Base-by-base conservation (phyloP, 2,797 vertebrate genomes). In the Ptychadena robeensis region DNA sequence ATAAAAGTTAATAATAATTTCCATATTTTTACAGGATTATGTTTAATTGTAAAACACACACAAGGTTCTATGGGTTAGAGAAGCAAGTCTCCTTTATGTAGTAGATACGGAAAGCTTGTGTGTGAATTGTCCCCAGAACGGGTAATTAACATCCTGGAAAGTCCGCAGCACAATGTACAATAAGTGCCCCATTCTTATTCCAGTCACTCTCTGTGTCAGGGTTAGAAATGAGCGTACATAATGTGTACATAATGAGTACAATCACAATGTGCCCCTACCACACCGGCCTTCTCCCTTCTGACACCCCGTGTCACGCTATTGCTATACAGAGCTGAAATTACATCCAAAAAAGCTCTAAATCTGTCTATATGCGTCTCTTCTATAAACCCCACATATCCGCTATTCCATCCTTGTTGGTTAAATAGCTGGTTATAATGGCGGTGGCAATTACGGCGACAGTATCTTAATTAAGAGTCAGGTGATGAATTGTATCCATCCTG, bases 131-230 rank as follows among this genome's bases (percentile, higher is more conserved):
- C 44, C 15, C 22, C 38, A 78, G 59, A 48, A 66, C 18, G 37
- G 75, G 38, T 30, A 67, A 78, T 78, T 78, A 67, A 28, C 65
- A 44, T 35, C 15, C 30, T 14, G 34, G 35, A 59, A 59, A 74
- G 72, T 25, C 8, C 48, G 63, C 34, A 73, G 40, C 30, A 67
- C 12, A 59, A 53, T 25, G 2, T 31, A 67, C 44, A 74, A 81
- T 73, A 81, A 81, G 72, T 10, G 35, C 65, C 64, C 53, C 34
- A 59, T 82, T 82, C 40, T 61, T 32, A 82, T 75, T 82, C 80
- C 22, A 69, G 72, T 75, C 80, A 82, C 72, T 66, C 53, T 53
- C 66, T 38, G 15, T 3, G 71, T 66, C 35, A 38, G 53, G 14
- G 73, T 53, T 30, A 64, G 63, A 68, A 67, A 74, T 59, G 72